Base-by-base conservation (phyloP, 1,140 invertebrate genomes). In the Venturia canescens region DNA sequence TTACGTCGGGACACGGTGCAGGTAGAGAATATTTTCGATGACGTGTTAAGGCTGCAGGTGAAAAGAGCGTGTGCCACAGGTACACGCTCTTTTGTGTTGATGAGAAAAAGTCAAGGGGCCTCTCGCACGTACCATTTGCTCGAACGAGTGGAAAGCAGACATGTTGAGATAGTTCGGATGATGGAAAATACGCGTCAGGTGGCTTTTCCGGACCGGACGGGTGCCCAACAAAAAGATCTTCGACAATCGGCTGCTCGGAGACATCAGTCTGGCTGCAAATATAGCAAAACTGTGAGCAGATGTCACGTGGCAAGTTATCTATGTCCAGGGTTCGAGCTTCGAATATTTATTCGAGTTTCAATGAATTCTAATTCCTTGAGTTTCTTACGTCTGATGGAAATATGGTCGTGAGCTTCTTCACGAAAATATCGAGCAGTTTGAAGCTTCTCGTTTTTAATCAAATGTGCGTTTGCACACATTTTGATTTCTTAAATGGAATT, bases 31-130 rank as follows among this genome's bases (percentile, higher is more conserved):
- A 27, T 27, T 27, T 63, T 63, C 26, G 60, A 63, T 63, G 60
- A 53, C n/a, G 60, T 63, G 60, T 63, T 63, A 26, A 63, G 60
- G 60, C 60, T 63, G 60, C 60, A 63, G 60, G 60, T 63, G 60
- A 63, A 63, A 63, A 23, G 16, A 3, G 27, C 16, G 60, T n/a
- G 23, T 23, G 60, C 21, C 23, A 2, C 7, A 27, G 60, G 57
- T 23, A 27, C 60, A 27, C 26, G 60, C 27, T 26, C 60, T 63
- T 63, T 63, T 63, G 60, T 63, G 60, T 26, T 63, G 60, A 21
- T 26, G 23, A 21, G 21, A 63, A 63, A 21, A 63, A 63, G 50
- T 53, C 50, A 53, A 53, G 50, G 16, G 50, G 50, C 3, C 50
- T 44, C n/a, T 44, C n/a, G 50, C n/a, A 53, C 50, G 4, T 1